These are phyloP conservation scores for Eriosoma lanigerum DNA, from an alignment of 1,140 invertebrate genomes.

Conservation along the genomic window DNA sequence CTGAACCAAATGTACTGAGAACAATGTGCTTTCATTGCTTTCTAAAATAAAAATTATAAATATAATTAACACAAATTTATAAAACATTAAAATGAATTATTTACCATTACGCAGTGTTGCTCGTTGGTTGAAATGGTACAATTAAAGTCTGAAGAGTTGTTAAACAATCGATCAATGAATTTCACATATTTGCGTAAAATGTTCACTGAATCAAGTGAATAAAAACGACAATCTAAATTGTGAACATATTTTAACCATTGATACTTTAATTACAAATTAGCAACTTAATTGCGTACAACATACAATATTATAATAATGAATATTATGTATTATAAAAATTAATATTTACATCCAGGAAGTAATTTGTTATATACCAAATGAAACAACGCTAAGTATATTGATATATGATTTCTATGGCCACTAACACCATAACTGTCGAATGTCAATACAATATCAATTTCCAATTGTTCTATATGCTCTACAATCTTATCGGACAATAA, in stretches of 20 bases:
- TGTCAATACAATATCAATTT: conserved; percentile 77
- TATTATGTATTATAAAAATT: neutral
- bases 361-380: conserved; percentile 73
- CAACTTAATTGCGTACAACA: no score
- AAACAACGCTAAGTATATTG: conserved; percentile 76
- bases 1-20: conserved; percentile 94
- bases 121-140: conserved; percentile 63
- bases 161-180: conserved; percentile 78
- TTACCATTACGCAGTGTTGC: conserved; percentile 56
- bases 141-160: conserved; percentile 73
- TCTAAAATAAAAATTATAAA: conserved; percentile 54
- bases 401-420: conserved; percentile 84
- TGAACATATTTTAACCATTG: conserved; percentile 5
- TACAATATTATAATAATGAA: no score
- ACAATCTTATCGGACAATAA: conserved; percentile 72
- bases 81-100: neutral
- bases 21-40: conserved; percentile 81
- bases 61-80: neutral
- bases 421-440: conserved; percentile 91
- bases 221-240: conserved; percentile 71
- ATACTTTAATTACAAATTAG: neutral
- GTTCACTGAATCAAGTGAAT: conserved; percentile 80
- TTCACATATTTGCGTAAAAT: conserved; percentile 84
- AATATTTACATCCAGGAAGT: conserved; percentile 63
- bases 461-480: conserved; percentile 70